phyloP scores from a whole-genome alignment of 1,140 invertebrate genomes.

The Lepidurus couesii region DNA sequence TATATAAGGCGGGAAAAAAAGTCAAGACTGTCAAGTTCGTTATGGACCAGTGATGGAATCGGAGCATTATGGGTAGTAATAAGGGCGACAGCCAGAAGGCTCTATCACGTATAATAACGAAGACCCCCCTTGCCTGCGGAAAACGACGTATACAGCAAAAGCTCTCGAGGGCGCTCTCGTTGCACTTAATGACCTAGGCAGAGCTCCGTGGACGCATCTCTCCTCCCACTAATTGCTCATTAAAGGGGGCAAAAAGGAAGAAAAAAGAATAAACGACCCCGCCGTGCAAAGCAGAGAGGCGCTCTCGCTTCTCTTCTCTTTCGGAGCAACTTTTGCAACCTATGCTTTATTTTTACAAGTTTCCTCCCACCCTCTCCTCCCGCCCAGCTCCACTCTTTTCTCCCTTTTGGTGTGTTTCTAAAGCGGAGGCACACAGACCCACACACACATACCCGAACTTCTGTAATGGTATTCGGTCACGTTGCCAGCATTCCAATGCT shows the following conservation, averaged over 20 bases:
- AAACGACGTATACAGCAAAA: background rate
- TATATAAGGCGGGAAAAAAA: background rate
- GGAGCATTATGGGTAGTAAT: background rate
- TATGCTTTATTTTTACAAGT: slow-evolving; percentile 10
- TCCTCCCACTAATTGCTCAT: slow-evolving; percentile 18
- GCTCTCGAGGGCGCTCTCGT: slow-evolving; percentile 1
- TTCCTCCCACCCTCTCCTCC: background rate
- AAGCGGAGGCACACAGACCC: background rate
- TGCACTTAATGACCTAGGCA: slow-evolving; percentile 7
- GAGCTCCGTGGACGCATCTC: slow-evolving; percentile 20
- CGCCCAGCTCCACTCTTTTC: background rate
- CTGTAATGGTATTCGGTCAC: background rate
- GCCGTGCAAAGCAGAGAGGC: background rate
- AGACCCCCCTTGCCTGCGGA: background rate
- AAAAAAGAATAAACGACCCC: background rate
- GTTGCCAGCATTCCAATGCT: background rate
- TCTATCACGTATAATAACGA: background rate
- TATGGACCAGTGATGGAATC: background rate
- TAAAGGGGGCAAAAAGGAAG: background rate
- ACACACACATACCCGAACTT: too few species aligned
- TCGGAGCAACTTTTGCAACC: background rate
- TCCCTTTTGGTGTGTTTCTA: background rate
- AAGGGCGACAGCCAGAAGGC: background rate
- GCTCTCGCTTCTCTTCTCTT: background rate
- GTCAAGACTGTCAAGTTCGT: background rate